Percentiles rank a stretch among this genome's conserved stretches.
These are phyloP conservation scores for Nomada hirtipes DNA, from an alignment of 2,888 invertebrate species.

Conservation along the genomic window DNA sequence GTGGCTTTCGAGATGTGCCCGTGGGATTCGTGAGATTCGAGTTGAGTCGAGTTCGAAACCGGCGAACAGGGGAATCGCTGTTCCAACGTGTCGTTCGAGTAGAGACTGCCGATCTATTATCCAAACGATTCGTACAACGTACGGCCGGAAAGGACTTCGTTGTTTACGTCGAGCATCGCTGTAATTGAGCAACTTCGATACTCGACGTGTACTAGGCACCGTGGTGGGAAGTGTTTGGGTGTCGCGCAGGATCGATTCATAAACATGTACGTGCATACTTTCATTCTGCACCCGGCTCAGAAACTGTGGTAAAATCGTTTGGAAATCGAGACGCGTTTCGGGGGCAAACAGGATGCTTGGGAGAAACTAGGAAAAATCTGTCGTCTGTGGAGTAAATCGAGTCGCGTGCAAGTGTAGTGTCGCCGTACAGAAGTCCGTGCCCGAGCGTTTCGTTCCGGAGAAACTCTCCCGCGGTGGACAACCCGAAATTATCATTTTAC, in stretches of 20 bases:
- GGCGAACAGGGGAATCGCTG: background rate
- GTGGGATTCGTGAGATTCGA: background rate
- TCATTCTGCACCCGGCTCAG: too few species aligned
- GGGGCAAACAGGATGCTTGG: background rate
- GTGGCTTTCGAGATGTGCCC: background rate
- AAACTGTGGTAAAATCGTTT: too few species aligned
- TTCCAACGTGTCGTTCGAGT: constrained; percentile 1
- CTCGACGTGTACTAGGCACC: background rate
- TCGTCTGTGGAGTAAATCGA: background rate
- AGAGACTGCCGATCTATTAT: background rate
- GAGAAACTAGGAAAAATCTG: background rate
- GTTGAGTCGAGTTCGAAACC: constrained; percentile 30
- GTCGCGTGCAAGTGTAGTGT: constrained; percentile 19
- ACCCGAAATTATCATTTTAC: constrained; percentile 54
- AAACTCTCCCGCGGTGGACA: constrained; percentile 29
- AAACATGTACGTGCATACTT: background rate
- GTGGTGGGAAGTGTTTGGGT: background rate
- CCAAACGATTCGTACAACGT: constrained; percentile 26
- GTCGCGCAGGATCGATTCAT: background rate
- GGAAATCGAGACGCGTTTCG: too few species aligned
- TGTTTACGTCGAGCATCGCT: constrained; percentile 32
- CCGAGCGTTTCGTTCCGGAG: constrained; percentile 20
- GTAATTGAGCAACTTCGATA: constrained; percentile 49
- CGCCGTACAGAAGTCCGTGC: constrained; percentile 33
- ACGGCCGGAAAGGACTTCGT: constrained; percentile 26